Evolutionary conservation across 2,113 vertebrate species (phyloP).

Genomic region (Sceloporus undulatus): DNA sequence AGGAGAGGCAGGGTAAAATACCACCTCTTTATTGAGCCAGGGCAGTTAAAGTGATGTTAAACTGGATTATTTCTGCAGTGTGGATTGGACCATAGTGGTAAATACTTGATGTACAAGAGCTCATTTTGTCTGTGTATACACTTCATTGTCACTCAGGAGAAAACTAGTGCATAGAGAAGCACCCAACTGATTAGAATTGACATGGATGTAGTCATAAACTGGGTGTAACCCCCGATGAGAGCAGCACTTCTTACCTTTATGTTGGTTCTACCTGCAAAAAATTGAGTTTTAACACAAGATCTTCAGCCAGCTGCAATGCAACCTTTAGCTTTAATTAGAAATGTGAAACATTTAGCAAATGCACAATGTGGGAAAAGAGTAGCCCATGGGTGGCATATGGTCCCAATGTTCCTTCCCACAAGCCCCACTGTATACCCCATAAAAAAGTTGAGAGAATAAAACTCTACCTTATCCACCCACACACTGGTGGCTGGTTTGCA

Average conservation of each 20-base stretch:
- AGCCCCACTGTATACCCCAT: no score
- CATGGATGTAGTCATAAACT: background rate
- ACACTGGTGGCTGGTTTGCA: no score
- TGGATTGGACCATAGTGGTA: background rate
- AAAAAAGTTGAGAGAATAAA: no score
- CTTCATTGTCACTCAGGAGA: background rate
- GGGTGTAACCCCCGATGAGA: background rate
- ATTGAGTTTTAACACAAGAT: background rate
- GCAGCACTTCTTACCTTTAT: background rate
- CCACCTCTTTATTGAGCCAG: no score
- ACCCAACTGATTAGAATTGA: background rate
- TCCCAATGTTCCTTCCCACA: no score
- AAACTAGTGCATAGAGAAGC: background rate
- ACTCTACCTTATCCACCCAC: no score
- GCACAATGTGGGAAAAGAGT: background rate
- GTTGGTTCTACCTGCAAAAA: background rate
- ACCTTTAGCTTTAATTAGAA: background rate
- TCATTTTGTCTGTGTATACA: background rate
- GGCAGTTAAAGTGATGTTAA: no score
- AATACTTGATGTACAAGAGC: background rate
- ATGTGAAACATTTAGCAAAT: background rate
- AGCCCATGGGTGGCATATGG: no score
- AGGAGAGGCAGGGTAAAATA: no score
- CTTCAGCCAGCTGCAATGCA: background rate
- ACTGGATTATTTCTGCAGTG: no score